These are phyloP conservation scores for Drosophila ficusphila DNA, from an alignment of 1,140 invertebrate genomes.

Conservation along the genomic window DNA sequence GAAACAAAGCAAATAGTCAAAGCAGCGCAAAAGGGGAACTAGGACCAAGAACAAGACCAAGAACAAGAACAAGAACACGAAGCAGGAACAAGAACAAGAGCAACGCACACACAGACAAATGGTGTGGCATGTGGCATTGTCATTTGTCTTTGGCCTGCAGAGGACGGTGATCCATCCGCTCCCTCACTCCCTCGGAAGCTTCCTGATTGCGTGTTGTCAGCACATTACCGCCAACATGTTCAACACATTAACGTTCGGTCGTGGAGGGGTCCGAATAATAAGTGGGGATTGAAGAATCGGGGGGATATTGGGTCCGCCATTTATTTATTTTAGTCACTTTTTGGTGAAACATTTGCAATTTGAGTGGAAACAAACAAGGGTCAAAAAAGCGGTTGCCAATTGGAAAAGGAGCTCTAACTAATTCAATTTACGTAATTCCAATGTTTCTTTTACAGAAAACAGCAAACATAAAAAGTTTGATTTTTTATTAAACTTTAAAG, in stretches of 20 bases:
- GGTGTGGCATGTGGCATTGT: slow-evolving; percentile 70
- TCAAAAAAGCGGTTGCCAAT: background rate
- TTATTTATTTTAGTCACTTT: slow-evolving; percentile 33
- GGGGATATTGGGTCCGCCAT: slow-evolving; percentile 24
- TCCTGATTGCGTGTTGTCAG: slow-evolving; percentile 72
- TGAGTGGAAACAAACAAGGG: slow-evolving; percentile 64
- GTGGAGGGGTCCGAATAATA: background rate
- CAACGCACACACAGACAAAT: background rate
- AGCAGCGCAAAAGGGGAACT: slow-evolving; percentile 7
- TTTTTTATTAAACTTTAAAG: background rate
- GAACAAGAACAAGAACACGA: background rate
- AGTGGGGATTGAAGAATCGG: background rate
- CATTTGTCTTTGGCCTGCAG: slow-evolving; percentile 63
- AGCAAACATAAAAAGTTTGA: background rate
- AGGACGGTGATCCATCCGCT: slow-evolving; percentile 5
- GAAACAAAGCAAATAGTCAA: slow-evolving; percentile 59
- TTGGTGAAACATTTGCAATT: slow-evolving; percentile 65
- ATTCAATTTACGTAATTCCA: too few relatives aligned
- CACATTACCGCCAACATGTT: slow-evolving; percentile 76
- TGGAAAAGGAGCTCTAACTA: too few relatives aligned
- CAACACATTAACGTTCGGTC: slow-evolving; percentile 67
- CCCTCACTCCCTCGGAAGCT: slow-evolving; percentile 11
- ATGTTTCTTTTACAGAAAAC: background rate
- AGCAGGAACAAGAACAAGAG: background rate
- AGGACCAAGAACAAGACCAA: background rate